A percentile compares a stretch with the other conserved stretches of the same genome.
Evolutionary conservation across 2,888 invertebrate species (phyloP).

Genomic region (Dryococelus australis): DNA sequence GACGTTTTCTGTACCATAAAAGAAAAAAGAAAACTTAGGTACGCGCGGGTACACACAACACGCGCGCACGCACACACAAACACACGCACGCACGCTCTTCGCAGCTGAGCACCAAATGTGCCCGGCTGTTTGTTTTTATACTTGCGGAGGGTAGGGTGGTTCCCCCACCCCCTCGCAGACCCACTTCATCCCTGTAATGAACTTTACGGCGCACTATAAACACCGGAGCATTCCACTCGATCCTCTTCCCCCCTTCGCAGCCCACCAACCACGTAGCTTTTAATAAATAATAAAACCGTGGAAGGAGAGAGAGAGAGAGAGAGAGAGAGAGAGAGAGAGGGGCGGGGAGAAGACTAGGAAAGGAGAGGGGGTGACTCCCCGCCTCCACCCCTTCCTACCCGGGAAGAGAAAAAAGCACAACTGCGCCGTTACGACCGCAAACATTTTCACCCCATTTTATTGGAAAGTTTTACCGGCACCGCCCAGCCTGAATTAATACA

Average conservation of each 20-base stretch:
- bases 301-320: neutral
- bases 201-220: conserved; percentile 24
- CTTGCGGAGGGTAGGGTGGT: neutral
- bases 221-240: conserved; percentile 22
- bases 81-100: neutral
- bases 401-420: neutral
- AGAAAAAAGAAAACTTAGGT: neutral
- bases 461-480: conserved; percentile 18
- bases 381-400: too few species aligned
- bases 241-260: neutral
- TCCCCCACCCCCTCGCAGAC: neutral
- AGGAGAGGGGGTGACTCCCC: neutral
- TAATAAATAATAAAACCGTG: conserved; percentile 25
- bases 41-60: neutral
- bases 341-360: neutral
- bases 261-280: conserved; percentile 24
- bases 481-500: conserved; percentile 8
- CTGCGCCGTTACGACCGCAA: conserved; percentile 4
- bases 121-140: neutral
- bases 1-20: too few species aligned
- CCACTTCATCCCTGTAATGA: conserved; percentile 20
- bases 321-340: neutral
- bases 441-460: conserved; percentile 28
- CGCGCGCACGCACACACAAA: neutral
- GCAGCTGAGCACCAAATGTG: neutral